A percentile compares a stretch with the other conserved stretches of the same genome.
Conservation (phyloP, 2,113 vertebrate species). For the Anolis carolinensis region DNA sequence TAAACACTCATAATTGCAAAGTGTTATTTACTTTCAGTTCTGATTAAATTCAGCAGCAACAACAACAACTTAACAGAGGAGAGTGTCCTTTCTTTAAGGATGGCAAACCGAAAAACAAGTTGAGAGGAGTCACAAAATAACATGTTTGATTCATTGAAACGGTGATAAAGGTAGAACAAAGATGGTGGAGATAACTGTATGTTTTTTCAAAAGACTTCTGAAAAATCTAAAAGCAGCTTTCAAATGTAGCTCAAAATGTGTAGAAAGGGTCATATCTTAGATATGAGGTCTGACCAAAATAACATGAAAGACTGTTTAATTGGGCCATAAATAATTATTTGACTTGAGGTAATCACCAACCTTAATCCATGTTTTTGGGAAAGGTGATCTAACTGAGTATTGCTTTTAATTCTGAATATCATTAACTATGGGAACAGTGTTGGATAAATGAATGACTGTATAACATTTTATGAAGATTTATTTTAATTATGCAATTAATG, state of each 20-base stretch:
- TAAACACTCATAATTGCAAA: slow-evolving; percentile 78
- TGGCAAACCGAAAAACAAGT: slow-evolving; percentile 57
- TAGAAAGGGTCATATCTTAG: neutral
- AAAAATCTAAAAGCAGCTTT: neutral
- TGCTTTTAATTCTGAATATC: neutral
- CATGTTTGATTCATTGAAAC: slow-evolving; percentile 30
- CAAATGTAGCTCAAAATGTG: neutral
- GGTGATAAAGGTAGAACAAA: slow-evolving; percentile 15
- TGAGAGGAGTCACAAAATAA: slow-evolving; percentile 28
- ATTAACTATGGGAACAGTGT: neutral
- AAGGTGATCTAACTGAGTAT: neutral
- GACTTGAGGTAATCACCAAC: neutral
- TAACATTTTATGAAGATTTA: slow-evolving; percentile 23
- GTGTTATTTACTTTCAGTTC: slow-evolving; percentile 75
- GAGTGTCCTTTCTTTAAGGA: slow-evolving; percentile 47
- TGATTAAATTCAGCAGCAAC: slow-evolving; percentile 75
- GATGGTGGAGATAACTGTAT: rapidly evolving
- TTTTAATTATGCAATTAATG: slow-evolving; percentile 20
- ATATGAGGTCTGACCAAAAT: neutral
- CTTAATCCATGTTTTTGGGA: slow-evolving; percentile 23
- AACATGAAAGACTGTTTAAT: slow-evolving; percentile 1
- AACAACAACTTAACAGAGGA: slow-evolving; percentile 47
- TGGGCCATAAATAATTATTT: neutral
- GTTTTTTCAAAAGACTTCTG: neutral
- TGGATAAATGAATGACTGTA: slow-evolving; percentile 1